These are phyloP conservation scores for Drosophila saltans DNA, from an alignment of 1,140 invertebrate species.

Conservation along the genomic window DNA sequence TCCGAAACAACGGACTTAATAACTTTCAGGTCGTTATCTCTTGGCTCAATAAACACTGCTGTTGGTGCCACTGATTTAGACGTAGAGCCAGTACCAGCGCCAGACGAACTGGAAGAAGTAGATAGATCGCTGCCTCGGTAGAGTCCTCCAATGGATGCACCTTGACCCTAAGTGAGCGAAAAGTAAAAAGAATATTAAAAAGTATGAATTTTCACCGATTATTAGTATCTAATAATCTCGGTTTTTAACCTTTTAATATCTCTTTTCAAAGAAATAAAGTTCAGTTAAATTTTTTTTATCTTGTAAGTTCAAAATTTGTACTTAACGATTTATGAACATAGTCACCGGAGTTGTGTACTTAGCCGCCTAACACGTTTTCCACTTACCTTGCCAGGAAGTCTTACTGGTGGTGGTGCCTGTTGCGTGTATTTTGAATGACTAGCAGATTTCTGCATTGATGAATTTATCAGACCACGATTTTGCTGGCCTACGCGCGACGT, in stretches of 20 bases:
- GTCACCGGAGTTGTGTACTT: neutral
- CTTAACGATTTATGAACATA: no score
- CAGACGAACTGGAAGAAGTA: conserved; percentile 21
- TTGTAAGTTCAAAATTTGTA: no score
- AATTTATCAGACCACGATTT: conserved; percentile 53
- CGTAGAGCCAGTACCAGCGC: conserved; percentile 1
- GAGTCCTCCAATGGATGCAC: conserved; percentile 29
- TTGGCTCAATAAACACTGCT: conserved; percentile 62
- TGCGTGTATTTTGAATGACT: conserved; percentile 78
- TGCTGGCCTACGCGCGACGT: conserved; percentile 66
- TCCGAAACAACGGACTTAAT: conserved; percentile 73
- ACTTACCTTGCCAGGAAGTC: conserved; percentile 61
- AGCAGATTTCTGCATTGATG: conserved; percentile 73
- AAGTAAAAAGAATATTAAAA: neutral
- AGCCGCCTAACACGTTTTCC: neutral
- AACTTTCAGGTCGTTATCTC: conserved; percentile 49
- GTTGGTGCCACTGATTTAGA: conserved; percentile 38
- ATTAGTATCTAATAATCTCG: no score
- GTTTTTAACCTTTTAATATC: no score
- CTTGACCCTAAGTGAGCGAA: conserved; percentile 21
- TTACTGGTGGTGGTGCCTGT: conserved; percentile 41
- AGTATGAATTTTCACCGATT: neutral
- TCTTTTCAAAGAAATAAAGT: no score
- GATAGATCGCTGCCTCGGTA: conserved; percentile 44
- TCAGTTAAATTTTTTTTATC: no score